Evolutionary conservation across 2,113 vertebrate species (phyloP).

Genomic region (Scomber scombrus): DNA sequence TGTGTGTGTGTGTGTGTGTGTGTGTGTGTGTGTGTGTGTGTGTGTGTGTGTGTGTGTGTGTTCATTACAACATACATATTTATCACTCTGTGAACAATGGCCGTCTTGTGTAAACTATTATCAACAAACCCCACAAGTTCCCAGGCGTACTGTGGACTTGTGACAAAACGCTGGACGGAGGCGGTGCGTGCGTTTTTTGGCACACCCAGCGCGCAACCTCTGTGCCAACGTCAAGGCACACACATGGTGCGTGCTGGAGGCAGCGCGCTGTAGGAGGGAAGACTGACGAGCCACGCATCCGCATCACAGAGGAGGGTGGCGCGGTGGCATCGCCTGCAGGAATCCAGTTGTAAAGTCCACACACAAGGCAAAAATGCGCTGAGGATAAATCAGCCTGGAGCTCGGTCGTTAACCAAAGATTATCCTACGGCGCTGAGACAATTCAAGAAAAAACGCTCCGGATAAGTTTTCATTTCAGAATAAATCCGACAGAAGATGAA

Average conservation of each 20-base stretch:
- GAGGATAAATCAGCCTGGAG: conserved; percentile 51
- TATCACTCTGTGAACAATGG: too few species aligned
- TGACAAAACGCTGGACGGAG: conserved; percentile 25
- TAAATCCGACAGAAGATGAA: conserved; percentile 86
- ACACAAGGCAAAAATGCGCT: conserved; percentile 73
- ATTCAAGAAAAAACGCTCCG: not conserved
- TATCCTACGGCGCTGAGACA: conserved; percentile 8
- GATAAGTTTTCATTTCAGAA: conserved; percentile 61
- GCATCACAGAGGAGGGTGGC: conserved; percentile 45
- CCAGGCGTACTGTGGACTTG: not conserved
- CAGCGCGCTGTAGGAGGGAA: conserved; percentile 45
- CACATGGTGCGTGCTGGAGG: conserved; percentile 22
- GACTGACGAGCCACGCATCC: conserved; percentile 48
- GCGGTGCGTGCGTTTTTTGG: conserved; percentile 54
- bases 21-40: too few species aligned
- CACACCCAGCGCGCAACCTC: conserved; percentile 52
- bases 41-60: too few species aligned
- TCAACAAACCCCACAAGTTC: not conserved
- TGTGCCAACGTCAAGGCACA: conserved; percentile 48
- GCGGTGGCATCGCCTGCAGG: conserved; percentile 64
- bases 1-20: too few species aligned
- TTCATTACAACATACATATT: too few species aligned
- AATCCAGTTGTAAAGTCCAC: conserved; percentile 69
- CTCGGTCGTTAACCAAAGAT: conserved; percentile 43
- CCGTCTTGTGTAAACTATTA: too few species aligned